phyloP scores from a whole-genome alignment of 2,113 vertebrate species.

The Myanophis thanlyinensis region DNA sequence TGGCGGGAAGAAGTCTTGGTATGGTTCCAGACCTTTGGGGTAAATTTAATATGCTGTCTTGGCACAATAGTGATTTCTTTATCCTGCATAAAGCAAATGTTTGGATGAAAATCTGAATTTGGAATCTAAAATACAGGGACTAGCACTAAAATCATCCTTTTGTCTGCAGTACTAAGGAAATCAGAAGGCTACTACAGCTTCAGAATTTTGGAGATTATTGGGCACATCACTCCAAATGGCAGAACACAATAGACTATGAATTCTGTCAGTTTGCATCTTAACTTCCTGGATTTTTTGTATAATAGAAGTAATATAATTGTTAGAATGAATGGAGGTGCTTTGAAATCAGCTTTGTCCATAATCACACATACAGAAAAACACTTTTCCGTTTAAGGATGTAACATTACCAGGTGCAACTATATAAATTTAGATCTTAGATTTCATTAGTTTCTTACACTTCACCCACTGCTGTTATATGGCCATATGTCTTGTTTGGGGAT shows the following conservation, averaged over 20 bases:
- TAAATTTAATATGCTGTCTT: neutral
- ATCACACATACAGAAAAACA: neutral
- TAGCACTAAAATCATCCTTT: neutral
- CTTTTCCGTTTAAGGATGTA: neutral
- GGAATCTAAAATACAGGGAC: neutral
- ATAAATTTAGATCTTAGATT: neutral
- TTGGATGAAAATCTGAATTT: slow-evolving; percentile 3
- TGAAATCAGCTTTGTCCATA: neutral
- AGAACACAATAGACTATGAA: neutral
- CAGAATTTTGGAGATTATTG: neutral
- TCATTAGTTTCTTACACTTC: neutral
- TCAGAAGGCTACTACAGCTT: neutral
- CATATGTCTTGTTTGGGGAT: neutral
- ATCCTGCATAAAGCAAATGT: neutral
- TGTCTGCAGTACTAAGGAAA: neutral
- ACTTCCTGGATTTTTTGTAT: neutral
- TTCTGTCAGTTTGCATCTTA: neutral
- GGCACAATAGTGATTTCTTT: neutral
- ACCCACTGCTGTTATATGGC: neutral
- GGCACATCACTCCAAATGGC: neutral
- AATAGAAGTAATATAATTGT: neutral
- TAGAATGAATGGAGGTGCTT: neutral
- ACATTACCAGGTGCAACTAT: neutral
- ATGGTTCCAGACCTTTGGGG: neutral
- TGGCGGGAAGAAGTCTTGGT: neutral